These are phyloP conservation scores for Epinephelus cyanopodus DNA, from an alignment of 2,113 vertebrate species.

Conservation along the genomic window DNA sequence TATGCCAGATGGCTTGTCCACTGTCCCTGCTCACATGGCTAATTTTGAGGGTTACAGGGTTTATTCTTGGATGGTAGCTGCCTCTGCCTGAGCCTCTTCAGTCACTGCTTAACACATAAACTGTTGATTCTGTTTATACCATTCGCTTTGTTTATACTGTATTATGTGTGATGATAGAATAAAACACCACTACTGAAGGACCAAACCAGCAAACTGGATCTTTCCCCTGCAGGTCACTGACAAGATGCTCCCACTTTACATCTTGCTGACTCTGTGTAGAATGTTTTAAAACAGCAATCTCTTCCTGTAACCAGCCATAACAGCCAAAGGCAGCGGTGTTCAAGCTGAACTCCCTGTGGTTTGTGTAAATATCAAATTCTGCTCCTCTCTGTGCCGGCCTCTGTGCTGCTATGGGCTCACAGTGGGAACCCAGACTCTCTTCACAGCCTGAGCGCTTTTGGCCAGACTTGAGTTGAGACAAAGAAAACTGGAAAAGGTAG, in stretches of 20 bases:
- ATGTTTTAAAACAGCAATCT: slow-evolving; percentile 23
- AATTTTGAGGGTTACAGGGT: too few relatives aligned
- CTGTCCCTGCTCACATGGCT: too few relatives aligned
- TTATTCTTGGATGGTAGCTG: too few relatives aligned
- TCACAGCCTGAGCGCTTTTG: slow-evolving; percentile 35
- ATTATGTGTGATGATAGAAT: too few relatives aligned
- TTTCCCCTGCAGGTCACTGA: slow-evolving; percentile 10
- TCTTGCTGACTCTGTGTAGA: slow-evolving; percentile 27
- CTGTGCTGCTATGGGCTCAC: slow-evolving; percentile 33
- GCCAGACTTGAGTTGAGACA: slow-evolving; percentile 27
- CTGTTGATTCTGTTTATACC: too few relatives aligned
- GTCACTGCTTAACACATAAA: too few relatives aligned
- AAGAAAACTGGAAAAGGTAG: slow-evolving; percentile 11
- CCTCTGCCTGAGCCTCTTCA: too few relatives aligned
- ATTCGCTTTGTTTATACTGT: too few relatives aligned
- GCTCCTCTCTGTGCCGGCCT: slow-evolving; percentile 31
- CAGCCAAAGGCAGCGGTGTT: slow-evolving; percentile 23
- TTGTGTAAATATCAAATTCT: slow-evolving; percentile 59
- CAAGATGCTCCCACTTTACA: slow-evolving; percentile 1
- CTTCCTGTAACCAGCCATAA: slow-evolving; percentile 30
- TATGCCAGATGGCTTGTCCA: too few relatives aligned
- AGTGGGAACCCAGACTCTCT: slow-evolving; percentile 37
- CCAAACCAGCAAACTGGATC: not conserved
- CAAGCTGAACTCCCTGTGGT: slow-evolving; percentile 45
- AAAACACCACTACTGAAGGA: not conserved